Conservation (phyloP, 2,797 vertebrate genomes). For the Botia almorhae region DNA sequence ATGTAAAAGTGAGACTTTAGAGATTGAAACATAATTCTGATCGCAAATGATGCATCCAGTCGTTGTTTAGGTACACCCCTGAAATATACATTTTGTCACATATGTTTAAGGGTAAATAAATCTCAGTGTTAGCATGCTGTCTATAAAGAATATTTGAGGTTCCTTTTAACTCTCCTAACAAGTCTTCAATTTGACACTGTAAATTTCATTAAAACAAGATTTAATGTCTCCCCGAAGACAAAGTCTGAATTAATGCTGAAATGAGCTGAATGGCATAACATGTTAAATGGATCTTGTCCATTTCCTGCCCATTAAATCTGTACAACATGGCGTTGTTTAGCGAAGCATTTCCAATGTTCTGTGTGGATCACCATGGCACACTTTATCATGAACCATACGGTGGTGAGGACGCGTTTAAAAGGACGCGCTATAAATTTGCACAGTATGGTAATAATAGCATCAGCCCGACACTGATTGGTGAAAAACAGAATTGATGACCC, state of each 20-base stretch:
- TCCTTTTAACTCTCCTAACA: constrained; percentile 63
- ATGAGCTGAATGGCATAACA: constrained; percentile 31
- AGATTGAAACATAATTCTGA: neutral
- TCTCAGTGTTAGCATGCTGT: neutral
- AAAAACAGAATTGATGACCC: constrained; percentile 49
- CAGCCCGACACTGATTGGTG: constrained; percentile 21
- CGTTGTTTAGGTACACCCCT: neutral
- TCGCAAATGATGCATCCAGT: neutral
- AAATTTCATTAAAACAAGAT: constrained; percentile 69
- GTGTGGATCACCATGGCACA: neutral
- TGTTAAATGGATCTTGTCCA: constrained; percentile 54
- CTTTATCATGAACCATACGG: neutral
- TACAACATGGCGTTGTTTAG: constrained; percentile 30
- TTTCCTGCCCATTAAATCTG: constrained; percentile 39
- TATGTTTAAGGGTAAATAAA: neutral
- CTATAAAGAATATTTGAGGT: constrained; percentile 11
- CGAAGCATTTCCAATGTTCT: neutral
- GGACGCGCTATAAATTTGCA: neutral
- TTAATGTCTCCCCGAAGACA: constrained; percentile 71
- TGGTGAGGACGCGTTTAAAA: constrained; percentile 10
- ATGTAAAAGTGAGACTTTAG: neutral
- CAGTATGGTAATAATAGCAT: constrained; percentile 3
- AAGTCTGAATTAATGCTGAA: constrained; percentile 66
- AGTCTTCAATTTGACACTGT: constrained; percentile 67
- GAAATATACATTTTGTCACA: neutral